phyloP scores from a whole-genome alignment of 2,888 invertebrate species.

The Polymixis flavicincta region DNA sequence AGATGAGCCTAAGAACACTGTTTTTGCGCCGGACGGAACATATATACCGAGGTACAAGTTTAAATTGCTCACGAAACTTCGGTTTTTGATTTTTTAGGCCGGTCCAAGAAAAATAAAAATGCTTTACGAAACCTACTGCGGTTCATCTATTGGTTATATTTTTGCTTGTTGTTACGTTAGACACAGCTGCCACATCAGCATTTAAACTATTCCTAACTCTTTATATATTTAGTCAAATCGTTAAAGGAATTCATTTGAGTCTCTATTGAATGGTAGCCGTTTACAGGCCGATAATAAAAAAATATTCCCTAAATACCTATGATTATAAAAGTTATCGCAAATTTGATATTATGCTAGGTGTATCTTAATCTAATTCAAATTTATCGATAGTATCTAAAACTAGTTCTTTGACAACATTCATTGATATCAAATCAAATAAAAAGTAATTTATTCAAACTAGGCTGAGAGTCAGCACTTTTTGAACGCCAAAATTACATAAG shows the following conservation, averaged over 20 bases:
- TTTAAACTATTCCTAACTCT: no score
- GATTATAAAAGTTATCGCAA: constrained; percentile 14
- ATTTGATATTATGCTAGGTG: neutral
- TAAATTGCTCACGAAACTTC: neutral
- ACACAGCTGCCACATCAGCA: no score
- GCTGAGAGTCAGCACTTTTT: no score
- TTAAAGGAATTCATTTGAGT: neutral
- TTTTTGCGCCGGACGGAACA: constrained; percentile 91
- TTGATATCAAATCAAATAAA: no score
- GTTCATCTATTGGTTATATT: neutral
- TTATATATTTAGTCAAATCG: no score
- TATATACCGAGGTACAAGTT: constrained; percentile 91
- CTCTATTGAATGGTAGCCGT: neutral
- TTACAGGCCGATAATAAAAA: neutral
- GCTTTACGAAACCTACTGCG: neutral
- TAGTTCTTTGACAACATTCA: no score
- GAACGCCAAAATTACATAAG: no score
- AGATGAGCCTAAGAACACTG: constrained; percentile 87
- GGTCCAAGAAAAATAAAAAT: neutral
- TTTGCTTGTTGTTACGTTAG: neutral
- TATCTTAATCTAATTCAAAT: neutral
- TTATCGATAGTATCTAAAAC: neutral
- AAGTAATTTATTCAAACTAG: no score
- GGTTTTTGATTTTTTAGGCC: neutral
- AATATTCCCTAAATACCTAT: neutral